Percentiles rank a stretch among this genome's conserved stretches.
phyloP scores from a whole-genome alignment of 2,888 invertebrate species.

The Cynaeus angustus region DNA sequence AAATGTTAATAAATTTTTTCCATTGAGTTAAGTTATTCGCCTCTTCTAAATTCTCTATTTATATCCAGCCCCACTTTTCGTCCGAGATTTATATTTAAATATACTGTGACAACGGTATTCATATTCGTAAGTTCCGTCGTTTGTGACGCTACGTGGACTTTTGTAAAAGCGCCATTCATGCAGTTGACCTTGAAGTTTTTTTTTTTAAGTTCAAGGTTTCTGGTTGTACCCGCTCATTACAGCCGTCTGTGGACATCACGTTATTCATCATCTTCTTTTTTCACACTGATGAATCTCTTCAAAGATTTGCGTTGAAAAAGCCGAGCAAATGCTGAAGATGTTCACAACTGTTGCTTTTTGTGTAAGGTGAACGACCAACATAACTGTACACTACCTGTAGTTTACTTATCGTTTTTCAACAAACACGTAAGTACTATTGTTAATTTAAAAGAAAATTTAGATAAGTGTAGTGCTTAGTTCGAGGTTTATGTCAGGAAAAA shows the following conservation, averaged over 20 bases:
- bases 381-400: conserved; percentile 40
- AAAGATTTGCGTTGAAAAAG: conserved; percentile 9
- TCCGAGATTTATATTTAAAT: conserved; percentile 4
- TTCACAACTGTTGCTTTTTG: conserved; percentile 36
- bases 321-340: conserved; percentile 17
- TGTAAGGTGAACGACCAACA: conserved; percentile 42
- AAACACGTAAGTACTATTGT: conserved; percentile 29
- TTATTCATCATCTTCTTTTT: conserved; percentile 6
- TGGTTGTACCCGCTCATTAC: conserved; percentile 15
- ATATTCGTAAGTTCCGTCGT: too few species aligned
- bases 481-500: not conserved
- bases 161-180: conserved; percentile 21
- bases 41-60: conserved; percentile 7
- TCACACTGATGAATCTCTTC: conserved; percentile 15
- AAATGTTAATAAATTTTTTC: not conserved
- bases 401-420: conserved; percentile 19
- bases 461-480: not conserved
- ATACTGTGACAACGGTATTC: not conserved
- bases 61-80: conserved; percentile 11
- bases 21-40: not conserved
- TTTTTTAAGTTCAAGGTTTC: conserved; percentile 45
- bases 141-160: not conserved
- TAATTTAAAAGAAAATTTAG: conserved; percentile 16
- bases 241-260: conserved; percentile 18
- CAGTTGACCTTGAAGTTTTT: conserved; percentile 39